Evolutionary conservation across 2,797 vertebrate genomes (phyloP).

Genomic region (Luscinia luscinia): DNA sequence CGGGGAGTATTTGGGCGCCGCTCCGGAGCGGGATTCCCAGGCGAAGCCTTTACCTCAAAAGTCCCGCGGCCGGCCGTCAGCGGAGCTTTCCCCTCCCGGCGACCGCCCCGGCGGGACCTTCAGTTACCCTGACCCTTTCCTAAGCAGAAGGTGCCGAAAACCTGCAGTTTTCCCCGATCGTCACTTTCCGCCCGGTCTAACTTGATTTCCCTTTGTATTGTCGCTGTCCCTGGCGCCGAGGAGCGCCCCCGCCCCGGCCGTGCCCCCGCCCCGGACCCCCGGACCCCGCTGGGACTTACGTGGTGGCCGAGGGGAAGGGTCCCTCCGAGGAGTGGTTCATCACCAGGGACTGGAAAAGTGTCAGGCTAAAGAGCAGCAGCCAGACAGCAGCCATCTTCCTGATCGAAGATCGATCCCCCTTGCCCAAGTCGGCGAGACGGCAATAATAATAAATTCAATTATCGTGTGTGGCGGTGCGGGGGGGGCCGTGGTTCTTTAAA

Average conservation of each 20-base stretch:
- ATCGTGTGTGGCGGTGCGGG: background rate
- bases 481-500: slow-evolving; percentile 46
- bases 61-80: background rate
- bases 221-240: background rate
- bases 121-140: background rate
- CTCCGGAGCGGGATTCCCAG: background rate
- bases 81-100: background rate
- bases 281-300: slow-evolving; percentile 83
- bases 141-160: background rate
- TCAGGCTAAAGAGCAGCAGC: slow-evolving; percentile 83
- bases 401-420: slow-evolving; percentile 72
- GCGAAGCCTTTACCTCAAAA: background rate
- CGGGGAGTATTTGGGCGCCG: background rate
- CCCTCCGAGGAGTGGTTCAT: slow-evolving; percentile 82
- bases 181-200: background rate
- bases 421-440: slow-evolving; percentile 48
- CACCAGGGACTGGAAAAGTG: slow-evolving; percentile 81
- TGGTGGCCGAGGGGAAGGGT: slow-evolving; percentile 88
- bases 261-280: background rate
- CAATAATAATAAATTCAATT: slow-evolving; percentile 56
- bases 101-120: background rate
- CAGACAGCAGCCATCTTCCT: slow-evolving; percentile 91
- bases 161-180: background rate
- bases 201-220: background rate
- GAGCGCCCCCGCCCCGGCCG: background rate